These are phyloP conservation scores for Megalurothrips usitatus DNA, from an alignment of 2,888 invertebrate species.

Conservation along the genomic window DNA sequence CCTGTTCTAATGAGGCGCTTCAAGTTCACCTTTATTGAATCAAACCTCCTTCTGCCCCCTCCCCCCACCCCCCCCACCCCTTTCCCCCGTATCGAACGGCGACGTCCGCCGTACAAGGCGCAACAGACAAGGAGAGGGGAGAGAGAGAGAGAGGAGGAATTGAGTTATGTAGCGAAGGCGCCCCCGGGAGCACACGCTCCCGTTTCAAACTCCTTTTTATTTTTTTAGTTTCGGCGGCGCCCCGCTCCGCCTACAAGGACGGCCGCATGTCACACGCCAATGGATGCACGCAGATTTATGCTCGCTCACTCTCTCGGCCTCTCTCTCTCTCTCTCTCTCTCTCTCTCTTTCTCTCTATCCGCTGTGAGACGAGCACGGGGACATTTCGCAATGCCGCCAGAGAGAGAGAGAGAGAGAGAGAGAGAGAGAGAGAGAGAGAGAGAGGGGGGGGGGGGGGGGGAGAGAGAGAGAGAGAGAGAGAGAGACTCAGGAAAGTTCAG, in stretches of 20 bases:
- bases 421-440: no score
- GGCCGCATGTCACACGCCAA: not conserved
- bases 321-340: slow-evolving; percentile 18
- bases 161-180: not conserved
- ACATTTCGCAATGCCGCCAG: no score
- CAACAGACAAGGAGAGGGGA: no score
- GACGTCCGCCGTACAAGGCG: not conserved
- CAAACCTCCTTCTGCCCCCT: not conserved
- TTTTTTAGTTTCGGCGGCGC: not conserved
- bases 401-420: no score
- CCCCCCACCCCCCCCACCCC: no score
- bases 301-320: not conserved
- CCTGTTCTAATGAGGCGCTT: not conserved
- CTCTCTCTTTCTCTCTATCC: slow-evolving; percentile 13
- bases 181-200: not conserved
- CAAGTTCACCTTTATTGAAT: not conserved
- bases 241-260: not conserved
- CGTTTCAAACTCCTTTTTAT: no score
- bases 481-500: no score
- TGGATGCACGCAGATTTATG: slow-evolving; percentile 1
- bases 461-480: no score
- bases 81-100: no score
- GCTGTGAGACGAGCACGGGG: not conserved
- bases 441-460: no score
- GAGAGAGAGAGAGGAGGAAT: no score